Percentiles rank a stretch among this genome's conserved stretches.
These are phyloP conservation scores for Copsychus sechellarum DNA, from an alignment of 2,113 vertebrate species.

Conservation along the genomic window DNA sequence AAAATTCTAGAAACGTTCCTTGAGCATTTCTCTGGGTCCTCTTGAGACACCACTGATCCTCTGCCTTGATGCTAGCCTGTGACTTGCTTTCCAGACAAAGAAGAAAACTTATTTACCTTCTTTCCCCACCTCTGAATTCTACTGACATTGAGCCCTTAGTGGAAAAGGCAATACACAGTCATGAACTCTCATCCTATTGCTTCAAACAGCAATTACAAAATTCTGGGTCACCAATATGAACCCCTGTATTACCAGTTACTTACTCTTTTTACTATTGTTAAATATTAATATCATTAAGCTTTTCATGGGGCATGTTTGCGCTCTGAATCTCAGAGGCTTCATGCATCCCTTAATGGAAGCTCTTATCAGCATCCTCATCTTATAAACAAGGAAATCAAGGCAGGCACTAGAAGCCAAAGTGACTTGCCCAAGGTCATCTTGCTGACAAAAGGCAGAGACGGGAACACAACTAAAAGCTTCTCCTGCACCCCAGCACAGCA, in stretches of 20 bases:
- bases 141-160: background rate
- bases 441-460: background rate
- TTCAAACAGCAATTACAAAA: background rate
- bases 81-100: background rate
- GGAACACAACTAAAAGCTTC: background rate
- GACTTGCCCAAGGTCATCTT: background rate
- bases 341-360: background rate
- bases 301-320: background rate
- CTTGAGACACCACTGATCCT: background rate
- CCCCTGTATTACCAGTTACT: background rate
- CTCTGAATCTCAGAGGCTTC: background rate
- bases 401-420: background rate
- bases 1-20: rapidly evolving
- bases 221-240: background rate
- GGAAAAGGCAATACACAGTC: background rate
- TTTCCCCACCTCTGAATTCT: background rate
- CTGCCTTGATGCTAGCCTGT: background rate
- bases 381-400: background rate
- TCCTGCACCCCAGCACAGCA: background rate
- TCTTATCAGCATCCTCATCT: background rate
- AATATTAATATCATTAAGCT: background rate
- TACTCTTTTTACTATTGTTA: background rate
- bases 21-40: background rate
- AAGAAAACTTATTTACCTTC: background rate
- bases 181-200: background rate